A percentile compares a stretch with the other conserved stretches of the same genome.
These are phyloP conservation scores for Craterocephalus amniculus DNA, from an alignment of 2,797 vertebrate genomes.

Conservation along the genomic window DNA sequence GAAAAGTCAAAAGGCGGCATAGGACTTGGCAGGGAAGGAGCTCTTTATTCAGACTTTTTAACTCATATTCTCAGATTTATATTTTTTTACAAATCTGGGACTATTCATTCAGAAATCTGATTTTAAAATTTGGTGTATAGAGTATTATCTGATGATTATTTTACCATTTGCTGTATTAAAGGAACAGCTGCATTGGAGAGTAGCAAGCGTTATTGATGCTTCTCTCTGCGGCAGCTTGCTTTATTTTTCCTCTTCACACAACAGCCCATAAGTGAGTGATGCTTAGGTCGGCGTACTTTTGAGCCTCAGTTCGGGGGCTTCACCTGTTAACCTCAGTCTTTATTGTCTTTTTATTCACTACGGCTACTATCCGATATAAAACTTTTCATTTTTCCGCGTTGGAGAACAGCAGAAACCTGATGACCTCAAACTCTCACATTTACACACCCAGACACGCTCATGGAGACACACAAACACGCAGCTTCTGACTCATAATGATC, in stretches of 20 bases:
- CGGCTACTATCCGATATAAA: conserved; percentile 24
- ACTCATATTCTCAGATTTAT: neutral
- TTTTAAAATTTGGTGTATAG: neutral
- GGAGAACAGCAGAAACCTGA: conserved; percentile 49
- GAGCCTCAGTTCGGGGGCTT: conserved; percentile 1
- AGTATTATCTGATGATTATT: neutral
- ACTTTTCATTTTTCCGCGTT: conserved; percentile 7
- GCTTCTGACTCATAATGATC: conserved; percentile 35
- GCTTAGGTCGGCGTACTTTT: neutral
- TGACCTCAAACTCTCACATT: conserved; percentile 39
- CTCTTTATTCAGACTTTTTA: neutral
- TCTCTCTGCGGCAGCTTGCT: conserved; percentile 33
- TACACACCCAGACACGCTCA: conserved; percentile 19
- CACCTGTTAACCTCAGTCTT: conserved; percentile 17
- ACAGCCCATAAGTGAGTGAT: neutral
- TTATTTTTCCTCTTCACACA: conserved; percentile 7
- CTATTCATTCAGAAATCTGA: neutral
- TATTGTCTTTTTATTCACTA: conserved; percentile 16
- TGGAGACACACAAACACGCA: conserved; percentile 18
- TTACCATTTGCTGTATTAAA: neutral
- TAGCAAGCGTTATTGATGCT: conserved; percentile 18
- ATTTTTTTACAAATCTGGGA: neutral
- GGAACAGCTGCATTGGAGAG: conserved; percentile 32
- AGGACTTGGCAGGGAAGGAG: neutral
- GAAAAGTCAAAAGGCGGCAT: neutral